A percentile compares a stretch with the other conserved stretches of the same genome.
These are phyloP conservation scores for Achlya flavicornis DNA, from an alignment of 2,888 invertebrate genomes.

Conservation along the genomic window DNA sequence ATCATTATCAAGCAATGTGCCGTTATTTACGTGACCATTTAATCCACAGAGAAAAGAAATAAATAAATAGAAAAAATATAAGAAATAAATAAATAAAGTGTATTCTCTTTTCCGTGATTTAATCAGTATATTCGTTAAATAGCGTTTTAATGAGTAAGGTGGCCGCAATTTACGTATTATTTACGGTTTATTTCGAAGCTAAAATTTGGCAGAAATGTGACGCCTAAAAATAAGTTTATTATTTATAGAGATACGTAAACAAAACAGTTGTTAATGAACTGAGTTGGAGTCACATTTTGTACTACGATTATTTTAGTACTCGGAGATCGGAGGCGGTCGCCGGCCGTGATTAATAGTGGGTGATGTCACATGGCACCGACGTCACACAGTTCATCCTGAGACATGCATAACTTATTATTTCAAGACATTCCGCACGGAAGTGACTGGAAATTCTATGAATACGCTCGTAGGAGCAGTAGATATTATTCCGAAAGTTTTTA, in stretches of 20 bases:
- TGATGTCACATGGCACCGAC: slow-evolving; percentile 67
- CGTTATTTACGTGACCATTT: too few relatives aligned
- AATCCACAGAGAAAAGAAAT: too few relatives aligned
- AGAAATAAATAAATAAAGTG: too few relatives aligned
- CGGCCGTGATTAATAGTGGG: slow-evolving; percentile 71
- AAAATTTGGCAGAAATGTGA: slow-evolving; percentile 14
- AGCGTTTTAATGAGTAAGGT: too few relatives aligned
- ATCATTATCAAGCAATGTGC: too few relatives aligned
- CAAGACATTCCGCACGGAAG: slow-evolving; percentile 41
- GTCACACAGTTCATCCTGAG: slow-evolving; percentile 52
- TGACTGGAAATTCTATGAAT: slow-evolving; percentile 29
- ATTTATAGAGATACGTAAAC: slow-evolving; percentile 48
- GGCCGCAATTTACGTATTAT: neutral
- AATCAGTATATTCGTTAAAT: too few relatives aligned
- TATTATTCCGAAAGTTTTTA: neutral
- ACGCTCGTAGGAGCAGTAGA: slow-evolving; percentile 14
- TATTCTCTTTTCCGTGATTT: too few relatives aligned
- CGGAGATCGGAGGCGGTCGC: slow-evolving; percentile 53
- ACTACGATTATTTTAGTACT: slow-evolving; percentile 55
- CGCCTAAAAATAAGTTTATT: slow-evolving; percentile 22
- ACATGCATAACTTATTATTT: slow-evolving; percentile 51
- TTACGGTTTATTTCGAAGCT: neutral
- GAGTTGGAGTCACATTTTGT: slow-evolving; percentile 41
- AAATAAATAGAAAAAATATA: too few relatives aligned
- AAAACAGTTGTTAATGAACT: slow-evolving; percentile 46